phyloP scores from a whole-genome alignment of 2,113 vertebrate genomes.

The Eubucco bourcierii region DNA sequence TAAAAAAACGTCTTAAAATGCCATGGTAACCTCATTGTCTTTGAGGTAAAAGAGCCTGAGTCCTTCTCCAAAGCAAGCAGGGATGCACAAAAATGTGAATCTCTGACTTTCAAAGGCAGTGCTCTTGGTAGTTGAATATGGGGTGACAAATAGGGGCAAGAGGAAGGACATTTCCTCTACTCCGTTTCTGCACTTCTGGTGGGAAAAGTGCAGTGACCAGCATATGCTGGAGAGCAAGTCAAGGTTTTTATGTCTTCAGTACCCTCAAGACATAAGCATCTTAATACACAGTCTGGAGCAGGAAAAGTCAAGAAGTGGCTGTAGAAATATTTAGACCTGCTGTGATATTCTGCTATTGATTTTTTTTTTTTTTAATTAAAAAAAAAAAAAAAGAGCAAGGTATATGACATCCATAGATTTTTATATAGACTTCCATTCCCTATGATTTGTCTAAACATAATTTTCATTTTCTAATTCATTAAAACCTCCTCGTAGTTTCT shows the following conservation, averaged over 20 bases:
- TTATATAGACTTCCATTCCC: not conserved
- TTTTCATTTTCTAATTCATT: slow-evolving; percentile 11
- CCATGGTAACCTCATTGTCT: not conserved
- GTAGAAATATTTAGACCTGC: not conserved
- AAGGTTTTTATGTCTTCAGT: not conserved
- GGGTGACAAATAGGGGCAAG: not conserved
- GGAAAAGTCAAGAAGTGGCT: not conserved
- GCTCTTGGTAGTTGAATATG: rapidly evolving
- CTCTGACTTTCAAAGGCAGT: not conserved
- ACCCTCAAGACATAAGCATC: not conserved
- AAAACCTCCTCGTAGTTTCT: not conserved
- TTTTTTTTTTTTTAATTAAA: not conserved
- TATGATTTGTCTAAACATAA: not conserved
- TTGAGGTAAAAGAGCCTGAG: not conserved
- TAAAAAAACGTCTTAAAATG: not conserved
- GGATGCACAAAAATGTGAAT: not conserved
- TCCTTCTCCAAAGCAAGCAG: not conserved
- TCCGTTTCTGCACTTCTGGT: not conserved
- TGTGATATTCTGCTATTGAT: not conserved
- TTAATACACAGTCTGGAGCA: not conserved
- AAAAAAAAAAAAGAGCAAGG: not conserved
- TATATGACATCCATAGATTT: not conserved
- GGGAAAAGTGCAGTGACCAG: not conserved
- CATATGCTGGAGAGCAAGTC: not conserved
- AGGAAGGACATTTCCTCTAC: not conserved